Percentiles rank a stretch among this genome's conserved stretches.
These are phyloP conservation scores for Ophiothrix spiculata DNA, from an alignment of 35 echinoderm and acorn worm species.

Conservation along the genomic window DNA sequence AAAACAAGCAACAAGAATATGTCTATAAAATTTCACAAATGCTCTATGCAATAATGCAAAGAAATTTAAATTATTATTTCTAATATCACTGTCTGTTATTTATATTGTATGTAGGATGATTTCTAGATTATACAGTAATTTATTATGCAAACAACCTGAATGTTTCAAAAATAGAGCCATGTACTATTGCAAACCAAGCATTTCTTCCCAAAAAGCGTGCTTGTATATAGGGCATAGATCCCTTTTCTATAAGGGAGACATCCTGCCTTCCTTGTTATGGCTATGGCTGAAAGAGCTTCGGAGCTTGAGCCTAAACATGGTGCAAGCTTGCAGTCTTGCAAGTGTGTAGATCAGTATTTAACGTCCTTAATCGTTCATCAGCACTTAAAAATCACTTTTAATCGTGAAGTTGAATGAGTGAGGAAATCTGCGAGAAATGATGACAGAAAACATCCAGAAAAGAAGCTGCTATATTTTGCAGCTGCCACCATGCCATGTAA, in stretches of 20 bases:
- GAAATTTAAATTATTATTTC: background rate
- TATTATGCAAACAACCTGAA: background rate
- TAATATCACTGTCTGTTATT: background rate
- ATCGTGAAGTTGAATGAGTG: background rate
- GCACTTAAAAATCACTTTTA: conserved; percentile 2
- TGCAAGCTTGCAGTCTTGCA: conserved; percentile 1
- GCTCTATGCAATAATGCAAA: background rate
- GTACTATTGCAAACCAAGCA: background rate
- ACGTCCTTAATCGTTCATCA: background rate
- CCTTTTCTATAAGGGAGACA: background rate
- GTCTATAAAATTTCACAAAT: background rate
- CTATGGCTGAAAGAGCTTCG: background rate
- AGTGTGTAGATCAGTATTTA: background rate
- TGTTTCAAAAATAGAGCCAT: background rate
- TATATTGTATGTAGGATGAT: conserved; percentile 14
- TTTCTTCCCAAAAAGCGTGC: background rate
- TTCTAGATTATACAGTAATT: conserved; percentile 12
- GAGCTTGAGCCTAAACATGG: conserved; percentile 1
- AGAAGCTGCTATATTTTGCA: background rate
- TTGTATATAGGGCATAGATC: conserved; percentile 2
- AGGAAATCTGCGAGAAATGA: background rate
- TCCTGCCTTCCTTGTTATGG: conserved; percentile 1
- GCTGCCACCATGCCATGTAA: background rate
- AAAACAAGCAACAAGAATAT: background rate
- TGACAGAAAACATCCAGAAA: background rate